Percentiles rank a stretch among this genome's conserved stretches.
These are phyloP conservation scores for Cantharis rufa DNA, from an alignment of 2,888 invertebrate genomes.

Conservation along the genomic window DNA sequence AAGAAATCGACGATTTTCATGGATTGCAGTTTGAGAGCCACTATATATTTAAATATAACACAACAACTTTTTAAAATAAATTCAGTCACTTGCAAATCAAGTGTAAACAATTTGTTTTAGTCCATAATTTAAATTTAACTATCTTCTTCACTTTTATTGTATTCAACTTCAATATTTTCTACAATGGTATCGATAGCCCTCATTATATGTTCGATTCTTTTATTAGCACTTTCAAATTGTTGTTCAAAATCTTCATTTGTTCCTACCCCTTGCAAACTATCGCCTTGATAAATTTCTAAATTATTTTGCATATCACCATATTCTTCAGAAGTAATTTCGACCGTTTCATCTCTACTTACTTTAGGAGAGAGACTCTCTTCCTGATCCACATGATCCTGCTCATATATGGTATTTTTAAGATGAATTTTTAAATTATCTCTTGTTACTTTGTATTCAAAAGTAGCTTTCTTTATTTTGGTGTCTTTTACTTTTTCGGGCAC, in stretches of 20 bases:
- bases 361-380: background rate
- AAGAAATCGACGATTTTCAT: background rate
- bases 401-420: slow-evolving; percentile 16
- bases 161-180: slow-evolving; percentile 50
- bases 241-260: slow-evolving; percentile 29
- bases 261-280: background rate
- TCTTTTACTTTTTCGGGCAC: slow-evolving; percentile 13
- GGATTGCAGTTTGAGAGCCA: background rate
- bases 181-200: slow-evolving; percentile 53
- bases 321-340: slow-evolving; percentile 20
- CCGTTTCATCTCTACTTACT: slow-evolving; percentile 8
- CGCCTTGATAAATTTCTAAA: background rate
- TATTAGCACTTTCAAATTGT: slow-evolving; percentile 48
- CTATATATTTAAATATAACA: background rate
- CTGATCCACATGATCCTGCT: background rate
- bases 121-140: background rate
- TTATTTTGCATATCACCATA: background rate
- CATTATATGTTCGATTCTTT: slow-evolving; percentile 52
- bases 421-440: slow-evolving; percentile 22
- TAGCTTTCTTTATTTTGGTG: slow-evolving; percentile 6
- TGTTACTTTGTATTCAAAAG: slow-evolving; percentile 14
- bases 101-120: background rate
- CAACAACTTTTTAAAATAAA: background rate
- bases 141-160: slow-evolving; percentile 31
- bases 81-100: background rate